Conservation (phyloP, 2,888 invertebrate genomes). For the Allacma fusca region DNA sequence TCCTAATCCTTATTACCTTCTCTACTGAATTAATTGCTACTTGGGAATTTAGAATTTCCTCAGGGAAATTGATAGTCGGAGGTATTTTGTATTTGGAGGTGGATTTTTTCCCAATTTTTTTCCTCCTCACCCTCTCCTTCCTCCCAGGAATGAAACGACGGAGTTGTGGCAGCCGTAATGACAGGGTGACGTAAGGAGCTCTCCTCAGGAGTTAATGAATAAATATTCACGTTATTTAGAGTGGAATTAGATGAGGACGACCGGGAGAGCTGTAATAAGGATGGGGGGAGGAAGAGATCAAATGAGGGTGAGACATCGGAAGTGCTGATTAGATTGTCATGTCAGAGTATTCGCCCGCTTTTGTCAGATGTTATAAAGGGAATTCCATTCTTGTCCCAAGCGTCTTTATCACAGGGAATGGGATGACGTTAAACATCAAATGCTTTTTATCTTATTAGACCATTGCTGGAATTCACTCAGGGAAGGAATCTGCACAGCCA, state of each 20-base stretch:
- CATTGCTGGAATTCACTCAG: not conserved
- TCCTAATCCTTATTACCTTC: not conserved
- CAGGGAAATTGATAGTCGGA: not conserved
- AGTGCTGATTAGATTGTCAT: slow-evolving; percentile 52
- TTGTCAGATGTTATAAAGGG: slow-evolving; percentile 46
- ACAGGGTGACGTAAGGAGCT: slow-evolving; percentile 46
- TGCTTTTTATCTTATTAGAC: slow-evolving; percentile 43
- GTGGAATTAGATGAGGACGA: not conserved
- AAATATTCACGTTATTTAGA: not conserved
- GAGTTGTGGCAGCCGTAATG: not conserved
- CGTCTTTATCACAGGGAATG: not conserved
- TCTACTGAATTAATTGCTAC: not conserved
- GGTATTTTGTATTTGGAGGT: too few species aligned
- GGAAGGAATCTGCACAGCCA: too few species aligned
- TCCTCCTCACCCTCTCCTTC: too few species aligned
- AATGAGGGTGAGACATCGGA: slow-evolving; percentile 38
- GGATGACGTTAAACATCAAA: not conserved
- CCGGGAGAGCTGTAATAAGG: not conserved
- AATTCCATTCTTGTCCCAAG: slow-evolving; percentile 38
- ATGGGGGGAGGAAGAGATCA: not conserved
- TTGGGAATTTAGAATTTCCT: not conserved
- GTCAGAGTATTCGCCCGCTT: slow-evolving; percentile 41
- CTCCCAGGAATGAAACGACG: too few species aligned
- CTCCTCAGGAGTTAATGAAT: not conserved
- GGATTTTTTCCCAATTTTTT: too few species aligned